These are phyloP conservation scores for Loxodonta africana DNA, from an alignment of 2,113 vertebrate species.

Conservation along the genomic window DNA sequence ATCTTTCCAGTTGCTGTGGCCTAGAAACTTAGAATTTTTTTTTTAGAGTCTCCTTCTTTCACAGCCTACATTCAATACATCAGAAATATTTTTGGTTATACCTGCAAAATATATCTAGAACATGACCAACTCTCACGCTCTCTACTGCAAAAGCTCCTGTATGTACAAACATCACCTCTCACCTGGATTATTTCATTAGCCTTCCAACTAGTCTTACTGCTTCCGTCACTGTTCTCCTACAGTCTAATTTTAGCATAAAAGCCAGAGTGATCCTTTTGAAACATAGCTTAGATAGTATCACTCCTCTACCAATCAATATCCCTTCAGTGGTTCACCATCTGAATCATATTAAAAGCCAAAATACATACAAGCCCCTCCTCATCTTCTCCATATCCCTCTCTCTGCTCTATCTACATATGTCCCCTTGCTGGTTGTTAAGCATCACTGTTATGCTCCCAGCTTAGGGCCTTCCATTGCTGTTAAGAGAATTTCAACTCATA, in stretches of 20 bases:
- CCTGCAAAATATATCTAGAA: not conserved
- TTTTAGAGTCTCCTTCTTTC: not conserved
- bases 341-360: not conserved
- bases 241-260: not conserved
- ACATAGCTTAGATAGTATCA: not conserved
- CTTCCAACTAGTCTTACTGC: not conserved
- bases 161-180: not conserved
- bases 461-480: not conserved
- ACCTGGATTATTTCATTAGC: not conserved
- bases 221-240: not conserved
- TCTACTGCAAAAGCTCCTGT: not conserved
- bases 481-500: no score
- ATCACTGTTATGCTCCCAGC: not conserved
- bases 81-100: not conserved
- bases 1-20: conserved; percentile 7
- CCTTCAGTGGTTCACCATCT: no score
- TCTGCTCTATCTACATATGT: not conserved
- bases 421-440: not conserved
- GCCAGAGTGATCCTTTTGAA: not conserved
- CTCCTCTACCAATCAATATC: not conserved
- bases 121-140: no score
- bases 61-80: not conserved
- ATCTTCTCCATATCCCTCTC: not conserved
- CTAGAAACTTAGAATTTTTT: not conserved
- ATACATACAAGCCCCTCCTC: not conserved